A percentile compares a stretch with the other conserved stretches of the same genome.
phyloP scores from a whole-genome alignment of 2,113 vertebrate species.

The Ochotona curzoniae region DNA sequence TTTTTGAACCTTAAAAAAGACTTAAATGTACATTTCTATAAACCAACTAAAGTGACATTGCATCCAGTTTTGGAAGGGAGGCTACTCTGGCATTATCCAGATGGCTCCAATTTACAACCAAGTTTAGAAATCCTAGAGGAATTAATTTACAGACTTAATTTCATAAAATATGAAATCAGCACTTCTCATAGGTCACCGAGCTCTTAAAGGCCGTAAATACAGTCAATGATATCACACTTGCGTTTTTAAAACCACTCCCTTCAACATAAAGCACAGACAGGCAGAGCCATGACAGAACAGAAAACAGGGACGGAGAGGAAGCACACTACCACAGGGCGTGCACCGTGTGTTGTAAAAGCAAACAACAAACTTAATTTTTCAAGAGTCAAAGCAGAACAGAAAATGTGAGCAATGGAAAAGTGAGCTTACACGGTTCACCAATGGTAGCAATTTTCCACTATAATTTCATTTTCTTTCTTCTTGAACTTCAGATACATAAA shows the following conservation, averaged over 20 bases:
- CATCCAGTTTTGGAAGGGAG: not conserved
- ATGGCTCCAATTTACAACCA: constrained; percentile 29
- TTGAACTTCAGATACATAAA: constrained; percentile 16
- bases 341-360: constrained; percentile 63
- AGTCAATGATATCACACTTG: not conserved
- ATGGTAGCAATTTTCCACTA: constrained; percentile 19
- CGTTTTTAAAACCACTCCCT: constrained; percentile 39
- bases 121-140: constrained; percentile 21
- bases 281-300: constrained; percentile 14
- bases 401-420: constrained; percentile 64
- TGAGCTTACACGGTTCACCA: not conserved
- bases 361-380: constrained; percentile 73
- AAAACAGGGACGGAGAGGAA: constrained; percentile 48
- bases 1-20: constrained; percentile 19
- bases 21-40: constrained; percentile 25
- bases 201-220: not conserved
- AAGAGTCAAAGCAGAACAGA: constrained; percentile 52
- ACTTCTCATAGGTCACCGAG: not conserved
- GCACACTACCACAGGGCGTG: constrained; percentile 11
- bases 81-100: not conserved
- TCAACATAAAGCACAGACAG: constrained; percentile 32
- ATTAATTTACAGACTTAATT: constrained; percentile 35
- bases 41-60: not conserved
- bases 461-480: not conserved
- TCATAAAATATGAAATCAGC: constrained; percentile 23